Evolutionary conservation across 2,113 vertebrate species (phyloP).

Genomic region (Speoplatyrhinus poulsoni): DNA sequence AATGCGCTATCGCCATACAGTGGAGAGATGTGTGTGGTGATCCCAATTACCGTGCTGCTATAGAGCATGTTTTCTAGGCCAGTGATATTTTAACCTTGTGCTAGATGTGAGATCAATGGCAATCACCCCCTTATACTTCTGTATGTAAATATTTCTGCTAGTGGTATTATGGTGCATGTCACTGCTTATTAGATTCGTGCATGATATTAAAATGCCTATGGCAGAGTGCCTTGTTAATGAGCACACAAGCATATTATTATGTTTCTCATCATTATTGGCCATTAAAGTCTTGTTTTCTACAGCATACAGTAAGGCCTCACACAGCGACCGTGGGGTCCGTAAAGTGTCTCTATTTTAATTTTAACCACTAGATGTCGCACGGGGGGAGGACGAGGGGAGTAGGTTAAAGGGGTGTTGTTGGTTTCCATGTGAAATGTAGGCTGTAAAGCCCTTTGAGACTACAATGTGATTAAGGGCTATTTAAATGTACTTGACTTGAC

Average conservation of each 20-base stretch:
- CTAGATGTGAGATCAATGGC: slow-evolving; percentile 21
- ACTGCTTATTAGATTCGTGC: slow-evolving; percentile 30
- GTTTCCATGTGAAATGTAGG: too few relatives aligned
- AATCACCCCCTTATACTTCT: background rate
- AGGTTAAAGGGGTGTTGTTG: too few relatives aligned
- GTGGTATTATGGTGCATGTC: slow-evolving; percentile 19
- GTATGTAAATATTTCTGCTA: slow-evolving; percentile 28
- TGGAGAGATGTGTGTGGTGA: slow-evolving; percentile 10
- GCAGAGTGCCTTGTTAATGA: slow-evolving; percentile 63
- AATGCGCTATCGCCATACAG: slow-evolving; percentile 18
- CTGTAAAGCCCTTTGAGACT: too few relatives aligned
- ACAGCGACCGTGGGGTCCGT: slow-evolving; percentile 70
- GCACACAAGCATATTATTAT: slow-evolving; percentile 45
- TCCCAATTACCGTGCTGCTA: slow-evolving; percentile 1
- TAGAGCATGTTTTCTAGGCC: slow-evolving; percentile 7
- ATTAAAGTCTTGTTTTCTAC: slow-evolving; percentile 66
- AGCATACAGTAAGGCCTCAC: slow-evolving; percentile 70
- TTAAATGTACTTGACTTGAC: too few relatives aligned
- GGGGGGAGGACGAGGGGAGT: too few relatives aligned
- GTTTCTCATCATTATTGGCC: slow-evolving; percentile 55
- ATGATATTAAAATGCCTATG: slow-evolving; percentile 50
- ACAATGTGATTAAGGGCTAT: too few relatives aligned
- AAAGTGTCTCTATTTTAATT: too few relatives aligned
- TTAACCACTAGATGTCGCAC: too few relatives aligned
- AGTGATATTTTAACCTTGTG: slow-evolving; percentile 12